Evolutionary conservation across 2,797 vertebrate species (phyloP), one percentile per base, ranked within the genome.

Genomic region (Microcaecilia unicolor): DNA sequence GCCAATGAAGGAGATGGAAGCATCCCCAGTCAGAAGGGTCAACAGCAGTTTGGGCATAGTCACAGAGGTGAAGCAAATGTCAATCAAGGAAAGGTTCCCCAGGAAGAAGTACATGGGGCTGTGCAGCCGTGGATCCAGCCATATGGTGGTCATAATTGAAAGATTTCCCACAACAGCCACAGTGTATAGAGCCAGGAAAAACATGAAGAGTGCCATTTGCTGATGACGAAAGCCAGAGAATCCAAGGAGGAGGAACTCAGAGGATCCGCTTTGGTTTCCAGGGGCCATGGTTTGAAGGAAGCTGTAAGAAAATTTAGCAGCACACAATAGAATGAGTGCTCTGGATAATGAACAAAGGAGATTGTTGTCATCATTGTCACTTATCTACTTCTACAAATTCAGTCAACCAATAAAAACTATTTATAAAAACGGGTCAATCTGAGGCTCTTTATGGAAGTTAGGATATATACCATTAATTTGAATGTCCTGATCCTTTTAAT

Each of bases 101-200:
- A 47, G 10, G 25, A 47, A 47, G 11, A 28, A 47, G 31, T 34
- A 47, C 44, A 47, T 47, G 13, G 44, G 44, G 5, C 25, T 47
- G 27, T 47, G 44, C 21, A 47, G 44, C 3, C 18, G 13, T 13
- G 11, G 4, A 17, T 40, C 22, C 20, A 20, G 40, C 15, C 40
- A 14, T 5, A 47, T 30, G 10, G 44, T 47, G 11, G 14, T 29
- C 14, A 47, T 22, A 9, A 47, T 39, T 4, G 34, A 6, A 19
- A 40, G 4, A 12, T 47, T 47, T 13, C 44, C 44, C n/a, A 39
- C 4, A 10, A 47, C 8, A 5, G 44, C 22, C 9, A 47, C 8
- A 25, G 47, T 17, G 26, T 47, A 47, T 44, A 47, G 47, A 14
- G 17, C 9, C 10, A 34, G 39, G 36, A 39, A 24, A 4, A 34